Conservation (phyloP, 1,140 invertebrate genomes). For the Drosophila repletoides region DNA sequence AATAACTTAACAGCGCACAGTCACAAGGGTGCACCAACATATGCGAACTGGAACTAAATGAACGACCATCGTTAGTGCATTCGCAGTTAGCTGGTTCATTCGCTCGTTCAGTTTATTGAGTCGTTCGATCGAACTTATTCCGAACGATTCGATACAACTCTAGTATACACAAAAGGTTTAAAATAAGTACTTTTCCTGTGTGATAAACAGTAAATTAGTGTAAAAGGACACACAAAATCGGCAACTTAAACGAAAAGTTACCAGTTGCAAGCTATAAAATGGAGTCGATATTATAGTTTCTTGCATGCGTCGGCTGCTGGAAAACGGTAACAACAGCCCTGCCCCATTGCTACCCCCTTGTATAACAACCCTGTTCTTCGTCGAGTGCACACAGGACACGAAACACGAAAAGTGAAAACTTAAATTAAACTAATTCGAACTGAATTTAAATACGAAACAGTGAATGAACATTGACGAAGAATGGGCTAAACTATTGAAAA, state of each 20-base stretch:
- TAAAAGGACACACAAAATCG: conserved; percentile 39
- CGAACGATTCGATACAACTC: conserved; percentile 37
- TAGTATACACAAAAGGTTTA: conserved; percentile 75
- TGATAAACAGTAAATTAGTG: conserved; percentile 54
- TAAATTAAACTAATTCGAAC: conserved; percentile 13
- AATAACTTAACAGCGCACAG: too few relatives aligned
- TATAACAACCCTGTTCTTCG: conserved; percentile 57
- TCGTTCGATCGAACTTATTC: conserved; percentile 27
- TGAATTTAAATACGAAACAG: not conserved
- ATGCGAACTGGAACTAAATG: not conserved
- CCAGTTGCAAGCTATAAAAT: conserved; percentile 33
- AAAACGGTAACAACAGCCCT: conserved; percentile 67
- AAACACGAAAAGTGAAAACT: conserved; percentile 40
- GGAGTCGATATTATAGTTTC: conserved; percentile 63
- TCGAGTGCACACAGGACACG: conserved; percentile 27
- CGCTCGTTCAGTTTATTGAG: conserved; percentile 11
- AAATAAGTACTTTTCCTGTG: conserved; percentile 67
- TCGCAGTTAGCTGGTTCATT: too few relatives aligned
- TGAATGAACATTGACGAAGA: conserved; percentile 3
- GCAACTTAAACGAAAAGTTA: conserved; percentile 35
- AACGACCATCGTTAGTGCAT: not conserved
- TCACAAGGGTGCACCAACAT: not conserved
- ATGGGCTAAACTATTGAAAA: not conserved
- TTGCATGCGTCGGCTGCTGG: conserved; percentile 53
- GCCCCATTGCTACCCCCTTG: conserved; percentile 55